Evolutionary conservation across 2,113 vertebrate genomes (phyloP).

Genomic region (Panthera leo): DNA sequence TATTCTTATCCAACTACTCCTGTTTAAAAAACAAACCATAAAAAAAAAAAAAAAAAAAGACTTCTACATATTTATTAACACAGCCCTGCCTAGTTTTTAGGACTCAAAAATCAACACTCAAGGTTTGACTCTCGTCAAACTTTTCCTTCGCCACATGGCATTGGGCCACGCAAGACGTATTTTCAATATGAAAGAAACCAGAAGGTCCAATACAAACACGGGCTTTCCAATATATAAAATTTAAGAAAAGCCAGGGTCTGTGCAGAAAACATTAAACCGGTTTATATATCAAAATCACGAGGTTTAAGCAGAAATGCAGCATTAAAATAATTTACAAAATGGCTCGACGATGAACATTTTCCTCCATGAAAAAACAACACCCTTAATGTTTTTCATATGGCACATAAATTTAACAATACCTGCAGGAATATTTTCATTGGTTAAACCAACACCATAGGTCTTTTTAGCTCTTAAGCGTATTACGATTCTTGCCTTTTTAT

Average conservation of each 20-base stretch:
- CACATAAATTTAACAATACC: slow-evolving; percentile 88
- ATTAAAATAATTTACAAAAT: slow-evolving; percentile 86
- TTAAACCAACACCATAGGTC: slow-evolving; percentile 84
- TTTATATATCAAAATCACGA: slow-evolving; percentile 79
- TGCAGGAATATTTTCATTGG: slow-evolving; percentile 86
- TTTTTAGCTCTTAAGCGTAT: slow-evolving; percentile 83
- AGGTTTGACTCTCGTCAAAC: slow-evolving; percentile 55
- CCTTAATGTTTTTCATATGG: slow-evolving; percentile 88
- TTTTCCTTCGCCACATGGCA: slow-evolving; percentile 53
- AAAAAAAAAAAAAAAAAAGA: neutral
- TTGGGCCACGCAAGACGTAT: slow-evolving; percentile 52
- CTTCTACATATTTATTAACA: slow-evolving; percentile 14
- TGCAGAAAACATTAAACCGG: slow-evolving; percentile 71
- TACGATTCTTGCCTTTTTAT: slow-evolving; percentile 81
- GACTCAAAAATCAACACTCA: slow-evolving; percentile 48
- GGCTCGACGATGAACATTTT: slow-evolving; percentile 82
- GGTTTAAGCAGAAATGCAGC: slow-evolving; percentile 72
- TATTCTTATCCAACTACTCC: neutral
- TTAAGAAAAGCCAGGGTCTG: slow-evolving; percentile 73
- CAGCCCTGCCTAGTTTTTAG: neutral
- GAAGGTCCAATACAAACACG: slow-evolving; percentile 75
- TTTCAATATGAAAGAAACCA: slow-evolving; percentile 76
- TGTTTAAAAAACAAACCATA: neutral
- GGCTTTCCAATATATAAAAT: slow-evolving; percentile 75
- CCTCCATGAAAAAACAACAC: slow-evolving; percentile 83